phyloP scores from a whole-genome alignment of 2,888 invertebrate genomes.

The Xestia xanthographa region DNA sequence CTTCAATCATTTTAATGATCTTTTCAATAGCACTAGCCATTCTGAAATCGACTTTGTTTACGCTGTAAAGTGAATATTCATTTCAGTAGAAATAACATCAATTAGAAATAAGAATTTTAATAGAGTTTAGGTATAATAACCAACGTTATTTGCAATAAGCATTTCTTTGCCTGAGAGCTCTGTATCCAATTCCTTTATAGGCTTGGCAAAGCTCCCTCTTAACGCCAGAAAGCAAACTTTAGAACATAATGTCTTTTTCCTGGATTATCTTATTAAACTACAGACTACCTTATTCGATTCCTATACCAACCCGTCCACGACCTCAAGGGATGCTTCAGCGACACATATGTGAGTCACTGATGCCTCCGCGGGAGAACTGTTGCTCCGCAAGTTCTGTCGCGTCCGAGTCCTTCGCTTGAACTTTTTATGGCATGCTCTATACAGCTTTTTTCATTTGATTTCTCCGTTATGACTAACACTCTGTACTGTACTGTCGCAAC shows the following conservation, averaged over 20 bases:
- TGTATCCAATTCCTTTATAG: no score
- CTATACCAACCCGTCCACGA: not conserved
- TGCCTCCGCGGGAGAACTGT: not conserved
- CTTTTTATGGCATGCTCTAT: not conserved
- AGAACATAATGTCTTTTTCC: not conserved
- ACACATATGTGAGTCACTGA: not conserved
- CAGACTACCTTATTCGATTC: not conserved
- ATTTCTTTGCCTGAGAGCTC: conserved; percentile 6
- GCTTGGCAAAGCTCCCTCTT: not conserved
- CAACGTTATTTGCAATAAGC: conserved; percentile 9
- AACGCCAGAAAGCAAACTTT: not conserved
- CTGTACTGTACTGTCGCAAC: no score
- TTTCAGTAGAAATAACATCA: not conserved
- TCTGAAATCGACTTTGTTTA: not conserved
- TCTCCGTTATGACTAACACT: no score
- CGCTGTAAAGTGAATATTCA: not conserved
- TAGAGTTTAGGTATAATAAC: not conserved
- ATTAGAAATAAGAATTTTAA: not conserved
- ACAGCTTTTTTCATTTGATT: not conserved
- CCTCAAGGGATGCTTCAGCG: not conserved
- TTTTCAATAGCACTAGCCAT: not conserved
- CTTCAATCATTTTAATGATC: not conserved
- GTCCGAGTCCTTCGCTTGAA: no score
- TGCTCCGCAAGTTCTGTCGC: not conserved
- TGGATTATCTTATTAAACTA: conserved; percentile 13